phyloP scores from a whole-genome alignment of 92 coral and sea anemone species.

The Palythoa caribaeorum region DNA sequence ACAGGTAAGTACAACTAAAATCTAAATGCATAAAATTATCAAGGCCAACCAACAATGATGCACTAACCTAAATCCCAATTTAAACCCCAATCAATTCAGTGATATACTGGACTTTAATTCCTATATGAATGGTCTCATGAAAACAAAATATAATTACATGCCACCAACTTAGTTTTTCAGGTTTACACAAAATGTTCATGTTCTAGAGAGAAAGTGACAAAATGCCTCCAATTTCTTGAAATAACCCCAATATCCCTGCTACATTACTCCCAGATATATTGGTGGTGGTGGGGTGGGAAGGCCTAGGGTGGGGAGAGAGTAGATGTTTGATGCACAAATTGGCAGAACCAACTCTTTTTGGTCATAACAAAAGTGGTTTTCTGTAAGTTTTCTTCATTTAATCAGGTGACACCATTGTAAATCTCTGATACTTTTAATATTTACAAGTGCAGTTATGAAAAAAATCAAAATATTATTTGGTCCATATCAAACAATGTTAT shows the following conservation, averaged over 20 bases:
- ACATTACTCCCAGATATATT: slow-evolving; percentile 20
- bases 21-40: slow-evolving; percentile 1
- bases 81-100: slow-evolving; percentile 14
- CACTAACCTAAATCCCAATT: background rate
- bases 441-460: slow-evolving; percentile 16
- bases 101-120: slow-evolving; percentile 19
- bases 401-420: slow-evolving; percentile 7
- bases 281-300: slow-evolving; percentile 17
- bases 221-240: slow-evolving; percentile 29
- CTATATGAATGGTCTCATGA: slow-evolving; percentile 22
- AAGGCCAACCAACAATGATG: slow-evolving; percentile 11
- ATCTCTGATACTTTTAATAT: slow-evolving; percentile 14
- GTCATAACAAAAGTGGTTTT: slow-evolving; percentile 6
- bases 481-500: background rate
- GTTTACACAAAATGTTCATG: slow-evolving; percentile 26
- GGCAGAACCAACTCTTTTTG: slow-evolving; percentile 19
- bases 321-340: slow-evolving; percentile 18
- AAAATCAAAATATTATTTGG: background rate
- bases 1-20: slow-evolving; percentile 26
- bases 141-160: background rate
- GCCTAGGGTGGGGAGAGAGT: background rate
- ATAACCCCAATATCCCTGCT: slow-evolving; percentile 34
- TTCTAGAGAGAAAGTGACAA: slow-evolving; percentile 18
- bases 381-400: slow-evolving; percentile 21
- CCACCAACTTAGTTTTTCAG: slow-evolving; percentile 20